Percentiles rank a stretch among this genome's conserved stretches.
These are phyloP conservation scores for Spinus olivaceus DNA, from an alignment of 2,797 vertebrate genomes.

Conservation along the genomic window DNA sequence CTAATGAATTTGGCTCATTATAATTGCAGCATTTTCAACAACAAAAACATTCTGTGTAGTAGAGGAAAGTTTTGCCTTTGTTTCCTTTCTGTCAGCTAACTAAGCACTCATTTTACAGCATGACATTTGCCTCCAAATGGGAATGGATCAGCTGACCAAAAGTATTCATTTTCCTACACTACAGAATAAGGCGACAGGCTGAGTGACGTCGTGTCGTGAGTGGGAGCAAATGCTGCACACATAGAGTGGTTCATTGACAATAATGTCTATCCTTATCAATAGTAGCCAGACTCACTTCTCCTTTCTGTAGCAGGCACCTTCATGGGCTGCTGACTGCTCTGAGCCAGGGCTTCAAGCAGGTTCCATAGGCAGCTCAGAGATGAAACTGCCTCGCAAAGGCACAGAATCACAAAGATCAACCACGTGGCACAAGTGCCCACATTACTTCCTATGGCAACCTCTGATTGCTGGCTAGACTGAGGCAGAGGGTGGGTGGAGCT, in stretches of 20 bases:
- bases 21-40: not conserved
- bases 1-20: not conserved
- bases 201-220: accelerated
- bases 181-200: not conserved
- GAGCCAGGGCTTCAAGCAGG: not conserved
- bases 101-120: not conserved
- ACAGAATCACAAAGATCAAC: not conserved
- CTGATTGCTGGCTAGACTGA: not conserved
- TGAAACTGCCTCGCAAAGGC: accelerated
- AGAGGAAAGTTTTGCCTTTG: not conserved
- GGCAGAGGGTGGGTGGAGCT: not conserved
- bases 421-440: not conserved
- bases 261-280: not conserved
- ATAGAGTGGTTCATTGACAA: accelerated
- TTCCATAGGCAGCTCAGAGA: not conserved
- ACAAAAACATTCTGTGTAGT: not conserved
- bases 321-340: not conserved
- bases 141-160: not conserved
- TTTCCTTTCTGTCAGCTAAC: not conserved
- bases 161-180: not conserved
- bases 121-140: not conserved
- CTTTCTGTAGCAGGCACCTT: not conserved
- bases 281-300: not conserved
- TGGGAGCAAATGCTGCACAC: not conserved
- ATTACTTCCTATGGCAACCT: not conserved